Evolutionary conservation across 2,797 vertebrate genomes (phyloP), one percentile per base, ranked within the genome.

Genomic region (Scolopax bukidnonensis): DNA sequence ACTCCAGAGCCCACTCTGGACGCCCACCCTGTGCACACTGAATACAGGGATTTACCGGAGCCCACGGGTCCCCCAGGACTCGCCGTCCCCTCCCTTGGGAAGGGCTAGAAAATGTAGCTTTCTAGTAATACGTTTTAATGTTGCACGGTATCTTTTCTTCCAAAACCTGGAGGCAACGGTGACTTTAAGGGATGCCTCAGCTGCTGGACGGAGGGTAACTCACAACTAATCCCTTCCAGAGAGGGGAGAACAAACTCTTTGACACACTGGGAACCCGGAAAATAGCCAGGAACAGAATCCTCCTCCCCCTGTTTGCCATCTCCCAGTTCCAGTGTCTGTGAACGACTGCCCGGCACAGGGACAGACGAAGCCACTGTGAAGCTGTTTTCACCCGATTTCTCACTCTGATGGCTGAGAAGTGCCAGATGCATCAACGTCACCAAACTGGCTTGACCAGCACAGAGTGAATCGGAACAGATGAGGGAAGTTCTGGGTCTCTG

Each of bases 1-100:
- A 2, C 60, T 0, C 0, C n/a, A 4, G 40, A 36, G 51, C 51
- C 51, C 51, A 51, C 50, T 10, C 50, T 2, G 11, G n/a, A 30
- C 4, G 43, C 11, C 1, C n/a, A 9, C 14, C 18, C 69, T 8
- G 50, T 3, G 38, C 38, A 18, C 6, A 24, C 11, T 3, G 12
- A 25, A 40, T 2, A 32, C 3, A 7, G 1, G 21, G 73, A 25
- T 30, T 38, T 38, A 32, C 5, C 33, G 14, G 12, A 50, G 59
- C 28, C 45, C 15, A 4, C 2, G 9, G 33, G 40, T 16, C 45
- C 33, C 33, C 7, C 28, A 7, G 30, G 59, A 56, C 33, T 41
- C 41, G 4, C 69, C 1, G 9, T 4, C 43, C 24, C 33, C 70
- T 65, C 70, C 28, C 3, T 56, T 32, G 5, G 4, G 59, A 63